Conservation (phyloP, 2,113 vertebrate species). For the Menura novaehollandiae region DNA sequence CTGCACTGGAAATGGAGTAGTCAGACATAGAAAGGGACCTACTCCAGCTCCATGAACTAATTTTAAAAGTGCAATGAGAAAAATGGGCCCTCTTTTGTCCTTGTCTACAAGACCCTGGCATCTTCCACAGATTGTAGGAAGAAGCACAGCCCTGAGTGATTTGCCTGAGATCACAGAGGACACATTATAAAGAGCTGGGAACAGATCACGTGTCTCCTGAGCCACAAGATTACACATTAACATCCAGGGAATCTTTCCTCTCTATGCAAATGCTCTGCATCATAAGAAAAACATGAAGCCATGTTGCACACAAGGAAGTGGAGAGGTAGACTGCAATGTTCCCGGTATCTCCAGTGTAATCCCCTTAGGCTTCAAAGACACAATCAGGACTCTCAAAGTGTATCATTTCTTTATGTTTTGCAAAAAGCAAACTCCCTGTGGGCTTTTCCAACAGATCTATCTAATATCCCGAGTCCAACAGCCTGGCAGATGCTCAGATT, state of each 20-base stretch:
- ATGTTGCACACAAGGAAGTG: neutral
- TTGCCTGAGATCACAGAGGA: neutral
- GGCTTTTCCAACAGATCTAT: neutral
- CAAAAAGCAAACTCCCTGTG: neutral
- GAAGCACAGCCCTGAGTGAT: neutral
- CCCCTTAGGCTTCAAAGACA: neutral
- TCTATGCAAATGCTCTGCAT: neutral
- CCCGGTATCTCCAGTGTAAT: neutral
- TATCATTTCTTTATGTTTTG: neutral
- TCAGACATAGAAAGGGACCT: neutral
- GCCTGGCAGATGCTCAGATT: neutral
- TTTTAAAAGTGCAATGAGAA: neutral
- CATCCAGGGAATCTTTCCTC: neutral
- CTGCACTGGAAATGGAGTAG: neutral
- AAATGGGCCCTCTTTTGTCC: neutral
- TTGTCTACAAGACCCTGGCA: neutral
- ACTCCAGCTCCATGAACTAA: neutral
- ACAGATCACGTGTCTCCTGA: neutral
- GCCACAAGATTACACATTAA: neutral
- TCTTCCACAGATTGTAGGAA: neutral
- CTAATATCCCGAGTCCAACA: neutral
- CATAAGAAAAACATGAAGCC: neutral
- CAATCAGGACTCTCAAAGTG: neutral
- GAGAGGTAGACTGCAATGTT: neutral
- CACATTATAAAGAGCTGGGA: neutral